Evolutionary conservation across 2,113 vertebrate species (phyloP).

Genomic region (Zosterops borbonicus): DNA sequence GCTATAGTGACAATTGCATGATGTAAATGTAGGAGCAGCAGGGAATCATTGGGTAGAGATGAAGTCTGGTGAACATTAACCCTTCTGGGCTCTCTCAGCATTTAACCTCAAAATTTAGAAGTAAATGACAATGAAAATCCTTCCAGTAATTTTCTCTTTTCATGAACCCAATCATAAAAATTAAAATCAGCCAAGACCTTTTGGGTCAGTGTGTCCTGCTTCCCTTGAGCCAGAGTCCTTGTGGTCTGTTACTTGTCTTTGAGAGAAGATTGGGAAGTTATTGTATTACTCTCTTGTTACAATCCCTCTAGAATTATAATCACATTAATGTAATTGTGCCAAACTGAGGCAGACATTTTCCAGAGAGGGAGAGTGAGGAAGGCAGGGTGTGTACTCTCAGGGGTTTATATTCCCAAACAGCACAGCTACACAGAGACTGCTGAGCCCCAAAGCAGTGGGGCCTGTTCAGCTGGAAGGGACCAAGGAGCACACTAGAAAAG

Average conservation of each 20-base stretch:
- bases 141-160: not conserved
- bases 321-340: not conserved
- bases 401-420: not conserved
- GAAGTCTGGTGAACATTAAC: conserved; percentile 35
- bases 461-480: not conserved
- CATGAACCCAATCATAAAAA: not conserved
- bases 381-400: not conserved
- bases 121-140: conserved; percentile 24
- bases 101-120: not conserved
- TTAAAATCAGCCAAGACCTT: not conserved
- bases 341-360: not conserved
- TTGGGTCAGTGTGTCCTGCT: not conserved
- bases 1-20: not conserved
- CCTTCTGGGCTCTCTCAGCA: conserved; percentile 8
- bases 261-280: not conserved
- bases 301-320: not conserved
- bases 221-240: not conserved
- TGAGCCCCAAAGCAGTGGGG: not conserved
- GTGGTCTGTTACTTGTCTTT: not conserved
- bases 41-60: not conserved
- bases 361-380: not conserved
- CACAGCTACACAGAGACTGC: not conserved
- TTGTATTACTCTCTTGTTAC: not conserved
- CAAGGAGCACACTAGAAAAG: not conserved
- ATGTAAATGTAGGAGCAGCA: conserved; percentile 24